phyloP scores from a whole-genome alignment of 2,113 vertebrate genomes.

The Donacobius atricapilla region DNA sequence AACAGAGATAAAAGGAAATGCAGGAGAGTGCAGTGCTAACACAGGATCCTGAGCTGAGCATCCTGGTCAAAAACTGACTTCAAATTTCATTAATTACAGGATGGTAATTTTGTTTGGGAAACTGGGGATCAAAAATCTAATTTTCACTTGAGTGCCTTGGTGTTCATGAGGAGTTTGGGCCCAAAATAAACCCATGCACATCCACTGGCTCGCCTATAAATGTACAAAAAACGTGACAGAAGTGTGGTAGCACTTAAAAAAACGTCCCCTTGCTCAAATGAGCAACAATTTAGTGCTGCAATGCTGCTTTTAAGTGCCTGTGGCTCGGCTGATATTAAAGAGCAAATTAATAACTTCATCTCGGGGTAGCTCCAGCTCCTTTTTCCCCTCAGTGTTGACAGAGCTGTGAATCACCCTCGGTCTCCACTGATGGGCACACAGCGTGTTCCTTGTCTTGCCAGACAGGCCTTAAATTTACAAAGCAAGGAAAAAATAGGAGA shows the following conservation, averaged over 20 bases:
- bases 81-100: background rate
- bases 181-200: background rate
- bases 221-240: background rate
- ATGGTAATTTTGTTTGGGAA: background rate
- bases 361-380: background rate
- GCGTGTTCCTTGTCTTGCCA: background rate
- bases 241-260: background rate
- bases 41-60: too few species aligned
- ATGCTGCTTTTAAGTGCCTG: background rate
- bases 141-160: background rate
- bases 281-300: background rate
- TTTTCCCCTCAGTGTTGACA: background rate
- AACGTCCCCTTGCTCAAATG: background rate
- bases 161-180: background rate
- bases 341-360: background rate
- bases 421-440: background rate
- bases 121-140: background rate
- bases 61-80: too few species aligned
- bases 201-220: background rate
- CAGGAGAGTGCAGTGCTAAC: too few species aligned
- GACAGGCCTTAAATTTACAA: background rate
- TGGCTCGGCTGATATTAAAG: background rate
- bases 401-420: background rate
- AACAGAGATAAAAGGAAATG: too few species aligned
- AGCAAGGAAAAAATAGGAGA: background rate